Conservation (phyloP, 1,140 invertebrate genomes). For the Bombus soroeensis region DNA sequence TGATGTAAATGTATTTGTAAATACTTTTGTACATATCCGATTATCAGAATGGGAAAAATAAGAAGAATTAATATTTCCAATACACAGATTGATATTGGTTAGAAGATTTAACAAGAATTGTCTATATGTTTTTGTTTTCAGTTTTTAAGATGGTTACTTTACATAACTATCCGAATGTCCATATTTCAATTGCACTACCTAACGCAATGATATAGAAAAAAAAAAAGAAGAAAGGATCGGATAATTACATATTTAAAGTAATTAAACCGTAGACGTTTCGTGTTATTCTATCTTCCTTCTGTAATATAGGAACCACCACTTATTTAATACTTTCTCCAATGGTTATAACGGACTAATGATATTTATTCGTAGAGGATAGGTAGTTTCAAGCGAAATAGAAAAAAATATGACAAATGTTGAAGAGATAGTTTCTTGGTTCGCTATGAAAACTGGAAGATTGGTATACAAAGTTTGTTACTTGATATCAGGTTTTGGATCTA, state of each 20-base stretch:
- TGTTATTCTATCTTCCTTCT: conserved; percentile 38
- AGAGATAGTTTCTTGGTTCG: background rate
- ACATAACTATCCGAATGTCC: conserved; percentile 43
- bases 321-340: conserved; percentile 55
- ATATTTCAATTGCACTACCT: conserved; percentile 52
- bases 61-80: conserved; percentile 62
- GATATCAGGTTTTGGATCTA: background rate
- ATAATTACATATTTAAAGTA: conserved; percentile 31
- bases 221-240: background rate
- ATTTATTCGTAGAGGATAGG: conserved; percentile 45
- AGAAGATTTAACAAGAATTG: conserved; percentile 56
- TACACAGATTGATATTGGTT: conserved; percentile 62
- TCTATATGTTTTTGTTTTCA: conserved; percentile 64
- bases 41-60: conserved; percentile 51
- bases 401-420: background rate
- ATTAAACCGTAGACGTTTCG: conserved; percentile 28
- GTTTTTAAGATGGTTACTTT: conserved; percentile 45
- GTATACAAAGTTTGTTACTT: conserved; percentile 18
- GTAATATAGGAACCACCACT: conserved; percentile 42
- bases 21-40: conserved; percentile 76
- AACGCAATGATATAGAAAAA: background rate
- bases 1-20: conserved; percentile 74
- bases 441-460: background rate
- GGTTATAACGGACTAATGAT: conserved; percentile 62
- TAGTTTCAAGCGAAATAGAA: conserved; percentile 15